These are phyloP conservation scores for Sarcophaga subvicina DNA, from an alignment of 2,888 invertebrate species.

Conservation along the genomic window DNA sequence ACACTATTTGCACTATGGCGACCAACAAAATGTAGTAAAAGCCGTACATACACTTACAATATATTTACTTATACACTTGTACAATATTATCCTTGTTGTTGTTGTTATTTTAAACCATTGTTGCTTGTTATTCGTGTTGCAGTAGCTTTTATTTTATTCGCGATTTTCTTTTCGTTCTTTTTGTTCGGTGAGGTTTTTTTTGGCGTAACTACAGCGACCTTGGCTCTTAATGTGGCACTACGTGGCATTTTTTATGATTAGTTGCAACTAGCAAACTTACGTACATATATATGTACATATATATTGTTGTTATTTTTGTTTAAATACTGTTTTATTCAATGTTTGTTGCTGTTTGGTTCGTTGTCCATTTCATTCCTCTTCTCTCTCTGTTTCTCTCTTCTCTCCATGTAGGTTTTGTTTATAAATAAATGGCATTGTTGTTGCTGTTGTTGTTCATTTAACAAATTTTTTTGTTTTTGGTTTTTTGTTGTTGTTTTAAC, in stretches of 20 bases:
- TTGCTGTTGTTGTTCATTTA: conserved; percentile 27
- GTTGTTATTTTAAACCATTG: conserved; percentile 42
- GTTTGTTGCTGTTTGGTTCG: conserved; percentile 18
- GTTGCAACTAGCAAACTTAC: conserved; percentile 29
- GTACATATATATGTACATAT: no score
- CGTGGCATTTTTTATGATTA: conserved; percentile 67
- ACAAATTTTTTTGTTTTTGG: neutral
- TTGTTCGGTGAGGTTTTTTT: conserved; percentile 14
- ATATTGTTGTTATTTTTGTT: neutral
- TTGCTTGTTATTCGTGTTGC: conserved; percentile 32
- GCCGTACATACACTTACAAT: neutral
- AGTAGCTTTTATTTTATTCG: conserved; percentile 13
- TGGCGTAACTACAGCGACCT: conserved; percentile 59
- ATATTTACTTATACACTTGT: conserved; percentile 4
- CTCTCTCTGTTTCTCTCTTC: neutral
- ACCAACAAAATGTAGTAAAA: conserved; percentile 8
- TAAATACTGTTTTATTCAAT: neutral
- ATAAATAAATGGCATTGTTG: neutral
- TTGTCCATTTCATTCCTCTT: conserved; percentile 5
- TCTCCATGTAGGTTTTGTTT: neutral
- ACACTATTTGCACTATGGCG: conserved; percentile 43
- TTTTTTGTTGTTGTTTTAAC: conserved; percentile 23
- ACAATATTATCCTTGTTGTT: neutral
- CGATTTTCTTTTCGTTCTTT: neutral
- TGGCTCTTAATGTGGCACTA: conserved; percentile 67